Evolutionary conservation across 2,797 vertebrate species (phyloP).

Genomic region (Geotria australis): DNA sequence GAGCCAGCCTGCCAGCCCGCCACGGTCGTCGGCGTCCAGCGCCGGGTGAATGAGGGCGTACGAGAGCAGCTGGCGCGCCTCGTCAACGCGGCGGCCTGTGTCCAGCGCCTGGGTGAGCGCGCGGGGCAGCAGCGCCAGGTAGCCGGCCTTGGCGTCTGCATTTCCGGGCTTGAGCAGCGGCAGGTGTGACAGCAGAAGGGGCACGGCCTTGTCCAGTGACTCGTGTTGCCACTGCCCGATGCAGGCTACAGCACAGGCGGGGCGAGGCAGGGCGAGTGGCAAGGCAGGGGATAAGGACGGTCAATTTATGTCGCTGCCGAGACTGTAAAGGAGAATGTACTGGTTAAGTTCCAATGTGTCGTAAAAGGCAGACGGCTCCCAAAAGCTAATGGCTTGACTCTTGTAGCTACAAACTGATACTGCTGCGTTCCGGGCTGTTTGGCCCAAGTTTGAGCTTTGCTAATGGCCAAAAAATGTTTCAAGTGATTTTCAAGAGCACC

Average conservation of each 20-base stretch:
- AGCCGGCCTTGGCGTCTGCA: conserved; percentile 64
- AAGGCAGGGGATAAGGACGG: no score
- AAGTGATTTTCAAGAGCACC: no score
- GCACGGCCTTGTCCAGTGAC: conserved; percentile 79
- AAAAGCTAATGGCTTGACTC: no score
- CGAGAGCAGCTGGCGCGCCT: conserved; percentile 80
- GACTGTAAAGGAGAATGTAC: no score
- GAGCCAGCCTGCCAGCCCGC: conserved; percentile 77
- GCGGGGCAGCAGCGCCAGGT: conserved; percentile 82
- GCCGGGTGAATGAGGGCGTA: conserved; percentile 92
- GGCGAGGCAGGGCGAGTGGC: background rate
- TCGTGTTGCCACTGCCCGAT: conserved; percentile 90
- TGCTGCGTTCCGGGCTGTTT: no score
- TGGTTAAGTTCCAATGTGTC: no score
- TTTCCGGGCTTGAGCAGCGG: conserved; percentile 87
- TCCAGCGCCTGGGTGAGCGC: conserved; percentile 91
- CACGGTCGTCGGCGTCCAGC: conserved; percentile 70
- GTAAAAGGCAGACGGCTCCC: no score
- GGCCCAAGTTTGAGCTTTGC: no score
- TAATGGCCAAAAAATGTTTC: no score
- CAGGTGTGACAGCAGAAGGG: conserved; percentile 63
- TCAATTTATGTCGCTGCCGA: no score
- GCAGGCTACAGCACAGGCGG: conserved; percentile 18
- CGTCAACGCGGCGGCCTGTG: conserved; percentile 72
- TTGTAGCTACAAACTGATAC: no score